A percentile compares a stretch with the other conserved stretches of the same genome.
Evolutionary conservation across 2,797 vertebrate species (phyloP).

Genomic region (Balearica regulorum): DNA sequence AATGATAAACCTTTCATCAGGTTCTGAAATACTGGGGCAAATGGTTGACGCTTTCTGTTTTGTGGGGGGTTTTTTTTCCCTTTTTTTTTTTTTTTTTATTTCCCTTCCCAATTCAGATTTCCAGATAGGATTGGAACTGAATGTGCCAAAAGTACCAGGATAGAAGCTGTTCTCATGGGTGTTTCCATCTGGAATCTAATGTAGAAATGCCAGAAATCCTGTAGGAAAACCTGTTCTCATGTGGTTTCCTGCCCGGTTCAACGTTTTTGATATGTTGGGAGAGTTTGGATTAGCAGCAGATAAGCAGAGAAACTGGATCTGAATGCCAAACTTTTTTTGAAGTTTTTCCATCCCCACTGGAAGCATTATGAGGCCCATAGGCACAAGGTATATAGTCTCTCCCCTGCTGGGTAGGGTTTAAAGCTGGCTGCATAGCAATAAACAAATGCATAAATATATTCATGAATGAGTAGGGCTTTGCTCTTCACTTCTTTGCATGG

Average conservation of each 20-base stretch:
- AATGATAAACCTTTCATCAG: background rate
- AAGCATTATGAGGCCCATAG: constrained; percentile 29
- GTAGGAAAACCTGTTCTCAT: constrained; percentile 70
- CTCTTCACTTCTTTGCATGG: constrained; percentile 38
- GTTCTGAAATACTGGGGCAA: constrained; percentile 8
- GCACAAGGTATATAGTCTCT: constrained; percentile 46
- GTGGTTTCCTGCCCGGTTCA: constrained; percentile 65
- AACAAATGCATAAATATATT: constrained; percentile 57
- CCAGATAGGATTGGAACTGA: constrained; percentile 49
- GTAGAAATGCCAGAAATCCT: constrained; percentile 70
- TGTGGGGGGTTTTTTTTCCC: background rate
- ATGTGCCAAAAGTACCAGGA: constrained; percentile 67
- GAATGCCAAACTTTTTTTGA: constrained; percentile 60
- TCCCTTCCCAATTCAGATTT: constrained; percentile 47
- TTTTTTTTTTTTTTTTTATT: background rate
- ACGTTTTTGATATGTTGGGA: constrained; percentile 65
- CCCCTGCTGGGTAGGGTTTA: constrained; percentile 30
- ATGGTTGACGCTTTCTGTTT: background rate
- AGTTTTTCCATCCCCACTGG: constrained; percentile 57
- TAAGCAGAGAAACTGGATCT: constrained; percentile 59
- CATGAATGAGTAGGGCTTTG: constrained; percentile 18
- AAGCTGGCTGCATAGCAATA: constrained; percentile 47
- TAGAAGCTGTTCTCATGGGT: constrained; percentile 70
- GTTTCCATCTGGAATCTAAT: constrained; percentile 71
- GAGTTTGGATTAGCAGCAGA: constrained; percentile 67